These are phyloP conservation scores for Aphidius ervi DNA, from an alignment of 1,140 invertebrate species.

Conservation along the genomic window DNA sequence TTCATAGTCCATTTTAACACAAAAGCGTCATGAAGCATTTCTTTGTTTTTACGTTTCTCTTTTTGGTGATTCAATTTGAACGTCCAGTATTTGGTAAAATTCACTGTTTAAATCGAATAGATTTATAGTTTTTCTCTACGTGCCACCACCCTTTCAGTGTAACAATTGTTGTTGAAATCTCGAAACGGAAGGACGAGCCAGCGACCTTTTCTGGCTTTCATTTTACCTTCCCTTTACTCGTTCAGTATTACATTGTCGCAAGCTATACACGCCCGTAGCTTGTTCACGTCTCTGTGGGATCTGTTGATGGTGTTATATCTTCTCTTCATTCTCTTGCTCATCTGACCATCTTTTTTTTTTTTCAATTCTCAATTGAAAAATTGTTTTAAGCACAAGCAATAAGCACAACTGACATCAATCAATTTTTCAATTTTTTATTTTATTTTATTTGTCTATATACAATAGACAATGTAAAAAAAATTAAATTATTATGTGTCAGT, in stretches of 20 bases:
- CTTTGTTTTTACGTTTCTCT: slow-evolving; percentile 28
- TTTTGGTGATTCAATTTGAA: slow-evolving; percentile 23
- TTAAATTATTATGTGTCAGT: too few species aligned
- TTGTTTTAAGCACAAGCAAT: neutral
- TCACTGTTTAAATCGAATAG: slow-evolving; percentile 12
- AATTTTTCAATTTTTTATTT: too few species aligned
- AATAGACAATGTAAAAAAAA: too few species aligned
- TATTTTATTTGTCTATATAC: too few species aligned
- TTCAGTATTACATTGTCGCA: neutral
- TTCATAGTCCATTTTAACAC: slow-evolving; percentile 23
- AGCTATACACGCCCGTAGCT: slow-evolving; percentile 10
- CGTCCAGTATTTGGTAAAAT: slow-evolving; percentile 33
- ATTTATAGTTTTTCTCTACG: slow-evolving; percentile 36
- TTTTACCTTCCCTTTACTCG: neutral
- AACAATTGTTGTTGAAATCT: neutral
- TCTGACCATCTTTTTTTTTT: neutral
- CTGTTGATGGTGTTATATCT: neutral
- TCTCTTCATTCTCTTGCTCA: neutral
- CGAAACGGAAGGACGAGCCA: neutral
- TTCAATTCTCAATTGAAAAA: neutral
- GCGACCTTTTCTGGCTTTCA: slow-evolving; percentile 10
- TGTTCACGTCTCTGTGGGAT: slow-evolving; percentile 3
- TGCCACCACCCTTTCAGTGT: neutral
- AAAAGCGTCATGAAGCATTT: slow-evolving; percentile 29
- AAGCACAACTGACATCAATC: neutral